Base-by-base conservation (phyloP, 2,888 invertebrate genomes). In the Zelleria hepariella region DNA sequence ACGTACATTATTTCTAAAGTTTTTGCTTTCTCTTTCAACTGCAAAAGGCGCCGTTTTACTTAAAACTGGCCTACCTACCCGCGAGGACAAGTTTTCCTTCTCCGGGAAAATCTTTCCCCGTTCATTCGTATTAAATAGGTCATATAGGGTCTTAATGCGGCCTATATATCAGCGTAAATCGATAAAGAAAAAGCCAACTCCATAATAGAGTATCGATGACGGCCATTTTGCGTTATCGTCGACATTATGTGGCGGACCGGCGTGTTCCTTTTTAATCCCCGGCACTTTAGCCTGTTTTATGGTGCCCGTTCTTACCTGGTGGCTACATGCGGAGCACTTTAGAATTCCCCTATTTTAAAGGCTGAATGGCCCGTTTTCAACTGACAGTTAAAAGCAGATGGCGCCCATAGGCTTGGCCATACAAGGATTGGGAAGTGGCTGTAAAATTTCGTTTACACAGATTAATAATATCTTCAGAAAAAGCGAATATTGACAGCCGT, bases 121-220 rank as follows among this genome's bases (percentile, higher is more conserved):
- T 63, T 67, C 62, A 60, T 55, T 58, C 48, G 53, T 71, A 77
- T 74, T 78, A 72, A 74, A 78, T 78, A 75, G 72, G 73, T 71
- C 71, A 75, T 75, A 75, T 74, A 72, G 71, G 68, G 23, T 27
- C 65, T 68, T 76, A 73, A 77, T 74, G 73, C 71, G 59, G 26
- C 60, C 69, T 65, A 72, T 80, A 76, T 72, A 77, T 72, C 68
- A 67, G 61, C 24, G 27, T 64, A 60, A 65, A 65, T 65, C 68
- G 72, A 77, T 78, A 77, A 75, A 78, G 75, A 73, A 73, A 72
- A 71, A 69, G 65, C 68, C 66, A 63, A 63, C 61, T 65, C 71
- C 65, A 69, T 72, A 73, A 71, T 68, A 64, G 62, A 65, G 66
- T 72, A 74, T 69, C 68, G 65, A 71, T 70, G 66, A 62, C 58